Base-by-base conservation (phyloP, 2,113 vertebrate genomes). In the Chroicocephalus ridibundus region DNA sequence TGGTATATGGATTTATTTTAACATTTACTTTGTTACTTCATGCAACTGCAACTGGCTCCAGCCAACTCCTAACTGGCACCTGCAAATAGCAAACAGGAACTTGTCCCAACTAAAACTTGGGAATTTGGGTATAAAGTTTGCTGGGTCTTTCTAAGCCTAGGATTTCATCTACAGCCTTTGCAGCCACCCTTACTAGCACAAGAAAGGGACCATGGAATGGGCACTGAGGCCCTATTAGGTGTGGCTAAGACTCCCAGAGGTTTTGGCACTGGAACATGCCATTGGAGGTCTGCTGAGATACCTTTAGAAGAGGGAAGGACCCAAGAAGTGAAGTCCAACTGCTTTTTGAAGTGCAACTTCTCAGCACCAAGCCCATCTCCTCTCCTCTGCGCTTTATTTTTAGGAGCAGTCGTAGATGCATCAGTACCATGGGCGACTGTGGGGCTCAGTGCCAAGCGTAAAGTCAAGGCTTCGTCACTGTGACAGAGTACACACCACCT, bases 401-500 rank as follows among this genome's bases (percentile, higher is more conserved):
- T 75, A 40, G 46, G 10, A 66, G n/a, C 36, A 66, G 76, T 19
- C 5, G 14, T 9, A 62, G 71, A 71, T 29, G 10, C 18, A 47
- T 54, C 31, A 29, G 34, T 29, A 78, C 7, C 18, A 15, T 7
- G 31, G 26, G 31, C 65, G 82, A 61, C 16, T 6, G 10, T 5
- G 18, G 34, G 9, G n/a, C 61, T n/a, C 47, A 3, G 55, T 11
- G 49, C 31, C 84, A 82, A 80, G 57, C 22, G 44, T 34, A 29
- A 88, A 51, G 47, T 34, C 57, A 83, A 57, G 47, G 47, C 15
- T 15, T 27, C 0, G 0, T 24, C 6, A 9, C 32, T 38, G 11
- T 25, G 29, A 57, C 51, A 36, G 40, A 46, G 40, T 1, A 57
- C 22, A 46, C 0, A 0, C 26, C 36, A 66, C 54, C 44, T 64